Evolutionary conservation across 2,797 vertebrate genomes (phyloP).

Genomic region (Molossus alvarezi): DNA sequence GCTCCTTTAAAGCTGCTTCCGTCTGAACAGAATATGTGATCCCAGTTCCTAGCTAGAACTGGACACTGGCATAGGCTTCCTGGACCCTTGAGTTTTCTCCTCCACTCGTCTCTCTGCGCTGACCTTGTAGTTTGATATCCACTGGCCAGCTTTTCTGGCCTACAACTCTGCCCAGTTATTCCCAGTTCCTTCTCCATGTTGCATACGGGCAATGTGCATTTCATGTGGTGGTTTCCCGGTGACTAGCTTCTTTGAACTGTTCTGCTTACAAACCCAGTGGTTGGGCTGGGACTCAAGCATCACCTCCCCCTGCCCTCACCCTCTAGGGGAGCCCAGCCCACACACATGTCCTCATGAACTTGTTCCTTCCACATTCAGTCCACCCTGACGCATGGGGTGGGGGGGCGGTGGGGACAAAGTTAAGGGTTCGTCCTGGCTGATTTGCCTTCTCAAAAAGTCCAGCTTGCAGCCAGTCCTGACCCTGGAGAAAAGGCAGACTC

Average conservation of each 20-base stretch:
- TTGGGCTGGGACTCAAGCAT: not conserved
- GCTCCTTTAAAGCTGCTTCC: not conserved
- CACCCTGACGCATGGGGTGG: not conserved
- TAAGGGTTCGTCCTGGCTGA: not conserved
- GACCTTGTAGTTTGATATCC: not conserved
- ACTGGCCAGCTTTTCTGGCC: not conserved
- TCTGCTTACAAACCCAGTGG: not conserved
- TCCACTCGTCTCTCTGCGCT: not conserved
- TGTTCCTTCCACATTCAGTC: not conserved
- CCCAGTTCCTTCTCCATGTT: not conserved
- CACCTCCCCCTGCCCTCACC: too few species aligned
- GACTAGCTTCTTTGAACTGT: not conserved
- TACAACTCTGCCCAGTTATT: not conserved
- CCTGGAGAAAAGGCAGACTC: not conserved
- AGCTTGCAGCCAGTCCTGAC: not conserved
- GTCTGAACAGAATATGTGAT: not conserved
- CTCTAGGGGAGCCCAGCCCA: not conserved
- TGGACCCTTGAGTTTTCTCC: not conserved
- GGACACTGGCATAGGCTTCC: not conserved
- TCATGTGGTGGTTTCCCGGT: not conserved
- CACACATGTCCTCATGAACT: not conserved
- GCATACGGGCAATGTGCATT: not conserved
- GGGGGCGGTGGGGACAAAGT: not conserved
- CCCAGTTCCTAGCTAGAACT: not conserved
- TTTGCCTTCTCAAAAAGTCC: not conserved